Base-by-base conservation (phyloP, 2,888 invertebrate species). In the Schrankia costaestrigalis region DNA sequence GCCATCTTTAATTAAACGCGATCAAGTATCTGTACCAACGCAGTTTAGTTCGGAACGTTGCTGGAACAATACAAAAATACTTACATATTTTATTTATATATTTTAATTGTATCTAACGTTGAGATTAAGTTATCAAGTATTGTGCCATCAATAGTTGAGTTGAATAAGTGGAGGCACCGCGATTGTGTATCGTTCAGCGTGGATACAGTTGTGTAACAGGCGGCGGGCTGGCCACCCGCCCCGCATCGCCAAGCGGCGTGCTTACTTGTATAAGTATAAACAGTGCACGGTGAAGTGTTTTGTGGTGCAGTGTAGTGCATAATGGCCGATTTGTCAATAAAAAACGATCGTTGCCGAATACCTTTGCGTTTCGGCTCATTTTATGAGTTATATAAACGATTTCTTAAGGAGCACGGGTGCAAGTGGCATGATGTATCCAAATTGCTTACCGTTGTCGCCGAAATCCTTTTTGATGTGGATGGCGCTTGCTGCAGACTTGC, bases 341-440 rank as follows among this genome's bases (percentile, higher is more conserved):
- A 78, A 68, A 63, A 69, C 42, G 72, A 76, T 33, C 72, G 71
- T 13, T 46, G 67, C 24, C 71, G 71, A 39, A 42, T 76, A 40
- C 78, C 82, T 18, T 66, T 82, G 19, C 73, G 76, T 36, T 59
- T 85, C 35, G 59, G 70, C 38, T 85, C 85, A 42, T 84, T 86
- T 59, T 84, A 78, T 55, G 83, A 83, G 44, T 68, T 87, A 24
- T 88, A 86, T 67, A 85, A 78, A 58, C 72, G 78, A 55, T 79
- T 87, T 68, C 78, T 87, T 47, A 84, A 86, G 72, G 85, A 85
- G 47, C 83, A 85, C 66, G 77, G 82, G 41, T 86, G 83, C 71
- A 82, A 80, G 59, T 89, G 86, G 88, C 85, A 84, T 56, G 86
- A 87, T 66, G 66, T 89, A 46, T 65, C 84, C 29, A 86, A 86